Evolutionary conservation across 2,113 vertebrate genomes (phyloP).

Genomic region (Anolis sagrei): DNA sequence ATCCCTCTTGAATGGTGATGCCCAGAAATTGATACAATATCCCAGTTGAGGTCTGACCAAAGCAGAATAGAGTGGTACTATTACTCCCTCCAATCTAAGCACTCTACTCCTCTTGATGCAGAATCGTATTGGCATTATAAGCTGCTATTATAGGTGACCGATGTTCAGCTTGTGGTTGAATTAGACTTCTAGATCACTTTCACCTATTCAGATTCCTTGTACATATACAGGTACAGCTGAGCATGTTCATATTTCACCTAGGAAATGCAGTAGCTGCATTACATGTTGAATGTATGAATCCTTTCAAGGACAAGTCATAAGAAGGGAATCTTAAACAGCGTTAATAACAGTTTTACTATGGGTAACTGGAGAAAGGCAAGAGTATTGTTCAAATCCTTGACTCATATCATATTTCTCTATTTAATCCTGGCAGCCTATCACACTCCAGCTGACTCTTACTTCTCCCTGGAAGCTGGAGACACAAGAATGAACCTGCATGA

Average conservation of each 20-base stretch:
- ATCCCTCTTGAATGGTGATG: too few relatives aligned
- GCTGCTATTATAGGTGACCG: too few relatives aligned
- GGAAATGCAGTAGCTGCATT: background rate
- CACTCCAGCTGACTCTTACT: conserved; percentile 56
- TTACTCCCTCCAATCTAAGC: too few relatives aligned
- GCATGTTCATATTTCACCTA: background rate
- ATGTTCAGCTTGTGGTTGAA: too few relatives aligned
- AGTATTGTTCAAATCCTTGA: conserved; percentile 59
- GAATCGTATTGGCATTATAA: too few relatives aligned
- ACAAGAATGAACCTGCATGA: conserved; percentile 49
- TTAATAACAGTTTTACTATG: conserved; percentile 30
- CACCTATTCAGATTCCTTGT: too few relatives aligned
- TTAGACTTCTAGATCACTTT: too few relatives aligned
- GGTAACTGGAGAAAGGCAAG: conserved; percentile 57
- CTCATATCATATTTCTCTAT: conserved; percentile 61
- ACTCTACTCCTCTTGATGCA: too few relatives aligned
- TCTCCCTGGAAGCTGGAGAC: conserved; percentile 57
- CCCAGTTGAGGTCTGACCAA: too few relatives aligned
- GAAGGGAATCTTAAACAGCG: background rate
- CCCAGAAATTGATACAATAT: too few relatives aligned
- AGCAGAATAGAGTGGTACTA: too few relatives aligned
- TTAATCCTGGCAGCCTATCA: conserved; percentile 67
- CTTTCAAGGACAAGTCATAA: background rate
- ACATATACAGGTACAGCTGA: background rate
- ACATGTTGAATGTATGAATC: background rate